A percentile compares a stretch with the other conserved stretches of the same genome.
Conservation (phyloP, 2,888 invertebrate species). For the Erynnis tages region DNA sequence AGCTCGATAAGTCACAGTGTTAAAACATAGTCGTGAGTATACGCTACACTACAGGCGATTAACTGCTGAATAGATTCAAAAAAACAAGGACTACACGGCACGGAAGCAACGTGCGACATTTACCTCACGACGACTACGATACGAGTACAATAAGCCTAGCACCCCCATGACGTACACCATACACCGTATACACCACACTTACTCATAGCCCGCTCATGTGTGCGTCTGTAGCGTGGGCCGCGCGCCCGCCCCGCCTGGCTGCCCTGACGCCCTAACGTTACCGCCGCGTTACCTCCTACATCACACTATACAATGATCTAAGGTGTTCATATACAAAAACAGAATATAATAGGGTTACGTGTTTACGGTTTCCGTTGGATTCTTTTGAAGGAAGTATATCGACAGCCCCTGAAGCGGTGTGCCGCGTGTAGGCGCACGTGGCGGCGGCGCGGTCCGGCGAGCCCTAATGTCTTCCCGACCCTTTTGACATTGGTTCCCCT, state of each 20-base stretch:
- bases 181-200: slow-evolving; percentile 29
- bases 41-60: slow-evolving; percentile 47
- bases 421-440: slow-evolving; percentile 36
- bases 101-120: slow-evolving; percentile 51
- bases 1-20: slow-evolving; percentile 41
- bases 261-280: too few species aligned
- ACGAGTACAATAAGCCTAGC: slow-evolving; percentile 49
- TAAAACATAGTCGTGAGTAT: slow-evolving; percentile 40
- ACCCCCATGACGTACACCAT: slow-evolving; percentile 39
- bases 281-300: too few species aligned
- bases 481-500: slow-evolving; percentile 76
- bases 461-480: slow-evolving; percentile 75
- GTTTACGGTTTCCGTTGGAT: neutral
- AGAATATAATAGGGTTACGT: too few species aligned
- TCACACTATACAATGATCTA: too few species aligned
- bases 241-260: neutral
- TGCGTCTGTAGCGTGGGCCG: slow-evolving; percentile 27
- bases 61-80: slow-evolving; percentile 41
- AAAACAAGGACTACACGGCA: slow-evolving; percentile 40
- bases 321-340: slow-evolving; percentile 38
- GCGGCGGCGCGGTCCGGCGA: slow-evolving; percentile 44
- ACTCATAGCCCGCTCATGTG: slow-evolving; percentile 32
- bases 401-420: slow-evolving; percentile 8
- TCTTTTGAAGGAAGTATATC: slow-evolving; percentile 10
- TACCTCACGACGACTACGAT: slow-evolving; percentile 36